phyloP scores from a whole-genome alignment of 2,888 invertebrate genomes.

The Agrilus cyanescens region DNA sequence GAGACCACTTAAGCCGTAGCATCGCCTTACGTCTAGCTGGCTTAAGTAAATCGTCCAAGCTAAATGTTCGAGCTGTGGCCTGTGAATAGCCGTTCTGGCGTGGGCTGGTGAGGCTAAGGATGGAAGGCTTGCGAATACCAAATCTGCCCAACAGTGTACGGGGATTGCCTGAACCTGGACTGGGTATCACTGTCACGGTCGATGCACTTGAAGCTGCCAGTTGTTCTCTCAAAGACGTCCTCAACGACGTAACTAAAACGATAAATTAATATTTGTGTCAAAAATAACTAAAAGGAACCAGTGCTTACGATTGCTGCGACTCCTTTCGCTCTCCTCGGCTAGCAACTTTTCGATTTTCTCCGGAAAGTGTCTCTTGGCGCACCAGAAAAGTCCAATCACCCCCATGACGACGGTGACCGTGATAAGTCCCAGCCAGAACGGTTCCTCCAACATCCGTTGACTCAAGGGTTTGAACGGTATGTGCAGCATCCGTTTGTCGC shows the following conservation, averaged over 20 bases:
- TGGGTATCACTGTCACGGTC: slow-evolving; percentile 32
- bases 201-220: slow-evolving; percentile 36
- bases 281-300: slow-evolving; percentile 3
- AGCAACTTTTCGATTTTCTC: slow-evolving; percentile 74
- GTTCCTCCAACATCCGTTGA: slow-evolving; percentile 73
- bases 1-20: slow-evolving; percentile 17
- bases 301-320: slow-evolving; percentile 37
- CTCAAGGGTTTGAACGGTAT: slow-evolving; percentile 63
- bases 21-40: slow-evolving; percentile 66
- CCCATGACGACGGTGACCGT: slow-evolving; percentile 71
- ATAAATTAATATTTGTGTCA: background rate
- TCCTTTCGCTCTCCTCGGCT: slow-evolving; percentile 66
- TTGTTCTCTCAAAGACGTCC: slow-evolving; percentile 49
- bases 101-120: slow-evolving; percentile 67
- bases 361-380: slow-evolving; percentile 75
- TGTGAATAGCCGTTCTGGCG: slow-evolving; percentile 38
- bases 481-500: slow-evolving; percentile 56
- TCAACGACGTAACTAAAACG: slow-evolving; percentile 31
- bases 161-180: slow-evolving; percentile 42
- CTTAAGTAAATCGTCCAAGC: slow-evolving; percentile 80
- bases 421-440: slow-evolving; percentile 81
- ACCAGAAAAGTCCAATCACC: slow-evolving; percentile 69
- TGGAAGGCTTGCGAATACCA: slow-evolving; percentile 80
- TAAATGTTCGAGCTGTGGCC: slow-evolving; percentile 69
- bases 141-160: slow-evolving; percentile 70